These are phyloP conservation scores for Lithophane semibrunnea DNA, from an alignment of 2,888 invertebrate species.

Conservation along the genomic window DNA sequence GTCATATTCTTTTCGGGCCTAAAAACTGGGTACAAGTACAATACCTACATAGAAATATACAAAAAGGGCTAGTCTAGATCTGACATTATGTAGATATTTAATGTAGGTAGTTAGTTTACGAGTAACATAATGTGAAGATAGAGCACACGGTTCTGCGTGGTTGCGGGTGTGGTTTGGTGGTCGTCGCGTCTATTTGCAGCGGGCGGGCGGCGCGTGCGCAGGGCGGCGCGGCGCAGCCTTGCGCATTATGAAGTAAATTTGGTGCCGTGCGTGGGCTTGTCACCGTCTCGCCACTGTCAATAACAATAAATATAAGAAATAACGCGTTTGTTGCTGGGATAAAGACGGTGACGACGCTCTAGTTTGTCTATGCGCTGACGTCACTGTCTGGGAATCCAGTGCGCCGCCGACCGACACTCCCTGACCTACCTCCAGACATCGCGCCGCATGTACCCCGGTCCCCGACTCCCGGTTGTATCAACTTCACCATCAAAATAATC, in stretches of 20 bases:
- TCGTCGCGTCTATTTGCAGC: conserved; percentile 78
- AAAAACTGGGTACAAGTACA: background rate
- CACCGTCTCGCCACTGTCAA: conserved; percentile 89
- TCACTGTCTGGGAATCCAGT: conserved; percentile 89
- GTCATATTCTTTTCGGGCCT: background rate
- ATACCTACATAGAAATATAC: background rate
- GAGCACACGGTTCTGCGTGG: conserved; percentile 18
- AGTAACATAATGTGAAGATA: conserved; percentile 30
- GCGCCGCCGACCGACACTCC: conserved; percentile 80
- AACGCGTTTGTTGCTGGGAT: conserved; percentile 86
- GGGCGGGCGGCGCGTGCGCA: conserved; percentile 73
- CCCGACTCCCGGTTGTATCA: conserved; percentile 65
- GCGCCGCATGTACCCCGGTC: conserved; percentile 68
- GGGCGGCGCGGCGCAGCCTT: conserved; percentile 75
- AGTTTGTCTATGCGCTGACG: conserved; percentile 89
- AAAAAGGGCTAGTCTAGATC: background rate
- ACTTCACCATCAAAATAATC: conserved; percentile 22
- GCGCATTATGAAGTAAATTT: conserved; percentile 78
- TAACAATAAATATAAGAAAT: conserved; percentile 89
- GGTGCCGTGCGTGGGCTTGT: conserved; percentile 86
- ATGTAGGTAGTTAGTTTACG: conserved; percentile 1
- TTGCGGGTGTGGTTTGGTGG: conserved; percentile 30
- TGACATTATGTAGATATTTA: background rate
- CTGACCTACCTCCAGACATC: conserved; percentile 88
- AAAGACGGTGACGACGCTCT: conserved; percentile 87